These are phyloP conservation scores for Magallana angulata DNA, from an alignment of 1,140 invertebrate genomes.

Conservation along the genomic window DNA sequence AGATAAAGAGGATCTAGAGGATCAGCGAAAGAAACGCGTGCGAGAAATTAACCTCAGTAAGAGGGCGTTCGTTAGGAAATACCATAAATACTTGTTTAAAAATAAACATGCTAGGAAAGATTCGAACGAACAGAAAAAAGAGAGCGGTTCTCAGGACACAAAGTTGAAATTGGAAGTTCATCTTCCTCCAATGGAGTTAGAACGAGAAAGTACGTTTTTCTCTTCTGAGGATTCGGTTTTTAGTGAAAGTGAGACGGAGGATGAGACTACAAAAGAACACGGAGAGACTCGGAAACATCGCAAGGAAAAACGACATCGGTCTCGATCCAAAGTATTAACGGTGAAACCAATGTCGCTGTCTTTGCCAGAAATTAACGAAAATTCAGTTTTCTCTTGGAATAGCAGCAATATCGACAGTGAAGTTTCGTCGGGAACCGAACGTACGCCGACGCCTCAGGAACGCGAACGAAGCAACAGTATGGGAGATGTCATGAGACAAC, in stretches of 20 bases:
- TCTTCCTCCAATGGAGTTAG: not conserved
- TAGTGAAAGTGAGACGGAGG: slow-evolving; percentile 18
- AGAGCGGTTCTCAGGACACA: not conserved
- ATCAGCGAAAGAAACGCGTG: not conserved
- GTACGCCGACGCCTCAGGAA: not conserved
- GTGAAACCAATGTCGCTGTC: not conserved
- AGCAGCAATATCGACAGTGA: not conserved
- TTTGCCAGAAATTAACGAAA: slow-evolving; percentile 18
- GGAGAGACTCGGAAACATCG: not conserved
- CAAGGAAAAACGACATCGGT: not conserved
- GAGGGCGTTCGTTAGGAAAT: not conserved
- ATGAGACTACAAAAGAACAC: not conserved
- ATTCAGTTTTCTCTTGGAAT: not conserved
- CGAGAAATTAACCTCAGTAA: not conserved
- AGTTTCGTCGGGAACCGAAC: not conserved
- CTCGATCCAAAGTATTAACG: not conserved
- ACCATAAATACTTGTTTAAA: slow-evolving; percentile 12
- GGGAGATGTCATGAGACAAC: not conserved
- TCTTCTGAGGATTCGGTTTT: not conserved
- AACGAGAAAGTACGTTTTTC: not conserved
- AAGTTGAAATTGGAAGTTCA: slow-evolving; percentile 1
- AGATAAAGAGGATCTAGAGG: not conserved
- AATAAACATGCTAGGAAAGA: not conserved
- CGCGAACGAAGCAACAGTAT: slow-evolving; percentile 1
- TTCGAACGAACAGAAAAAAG: not conserved